Evolutionary conservation across 2,888 invertebrate genomes (phyloP).

Genomic region (Oligia fasciuncula): DNA sequence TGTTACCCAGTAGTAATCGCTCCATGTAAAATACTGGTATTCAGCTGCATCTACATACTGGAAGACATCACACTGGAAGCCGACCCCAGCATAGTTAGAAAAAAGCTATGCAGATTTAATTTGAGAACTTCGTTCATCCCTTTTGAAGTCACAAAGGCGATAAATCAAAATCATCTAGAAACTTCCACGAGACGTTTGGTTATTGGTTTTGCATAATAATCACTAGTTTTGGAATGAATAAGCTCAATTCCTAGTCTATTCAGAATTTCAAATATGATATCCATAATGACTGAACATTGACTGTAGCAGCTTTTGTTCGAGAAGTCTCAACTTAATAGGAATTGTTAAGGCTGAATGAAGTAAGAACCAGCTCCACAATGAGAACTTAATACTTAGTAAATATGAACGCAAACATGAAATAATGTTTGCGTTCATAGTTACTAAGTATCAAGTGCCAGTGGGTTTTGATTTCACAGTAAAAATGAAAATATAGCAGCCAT

Average conservation of each 20-base stretch:
- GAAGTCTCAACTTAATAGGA: constrained; percentile 19
- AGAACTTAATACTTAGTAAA: no score
- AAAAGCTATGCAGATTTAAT: background rate
- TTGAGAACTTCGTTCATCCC: background rate
- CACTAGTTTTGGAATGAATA: background rate
- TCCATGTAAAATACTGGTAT: background rate
- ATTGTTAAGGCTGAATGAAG: background rate
- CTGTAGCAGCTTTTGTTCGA: constrained; percentile 12
- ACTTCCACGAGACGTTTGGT: background rate
- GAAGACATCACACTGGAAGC: no score
- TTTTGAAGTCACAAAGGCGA: background rate
- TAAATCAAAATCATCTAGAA: background rate
- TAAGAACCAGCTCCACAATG: background rate
- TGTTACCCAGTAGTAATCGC: background rate
- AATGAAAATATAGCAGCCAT: background rate
- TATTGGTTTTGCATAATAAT: constrained; percentile 15
- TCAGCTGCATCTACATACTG: no score
- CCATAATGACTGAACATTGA: constrained; percentile 2
- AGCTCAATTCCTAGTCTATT: background rate
- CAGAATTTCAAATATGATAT: constrained; percentile 16
- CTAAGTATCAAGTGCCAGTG: background rate
- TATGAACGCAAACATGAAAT: no score
- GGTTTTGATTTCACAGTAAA: background rate
- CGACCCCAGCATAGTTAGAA: background rate
- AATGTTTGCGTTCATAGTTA: background rate